Evolutionary conservation across 2,888 invertebrate genomes (phyloP), one percentile per base, ranked within the genome.

Genomic region (Alcis repandata): DNA sequence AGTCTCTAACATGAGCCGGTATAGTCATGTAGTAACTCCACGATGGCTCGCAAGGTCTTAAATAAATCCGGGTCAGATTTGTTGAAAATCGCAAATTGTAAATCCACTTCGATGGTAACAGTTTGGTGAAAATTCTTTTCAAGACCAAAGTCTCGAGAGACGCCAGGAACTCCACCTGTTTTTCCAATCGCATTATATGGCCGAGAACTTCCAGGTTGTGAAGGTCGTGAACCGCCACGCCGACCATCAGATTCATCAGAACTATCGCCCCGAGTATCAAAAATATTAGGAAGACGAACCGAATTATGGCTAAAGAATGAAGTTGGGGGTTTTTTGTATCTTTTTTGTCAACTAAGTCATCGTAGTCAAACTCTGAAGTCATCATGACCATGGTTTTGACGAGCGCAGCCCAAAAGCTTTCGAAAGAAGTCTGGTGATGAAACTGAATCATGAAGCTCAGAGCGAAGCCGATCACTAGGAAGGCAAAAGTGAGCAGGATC

Each of bases 331-430:
- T 4, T 1, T 15, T 33, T 10, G 33, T 10, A 20, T 51, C 82
- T 20, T 83, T 80, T 40, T 88, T 80, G 40, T 89, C 89, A 60
- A 94, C 92, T 40, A 94, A 78, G 15, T 86, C 84, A 22, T 79
- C 84, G 71, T 95, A 94, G 70, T 95, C 94, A 52, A 94, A 94
- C 72, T 95, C 95, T 59, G 94, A 94, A 6, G 94, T 94, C 94
- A 94, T 94, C 95, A 95, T 95, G 8, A 94, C 94, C 59, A 94
- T 86, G 0, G 94, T 94, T 72, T 94, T 94, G n/a, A 94, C 89
- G 2, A 95, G 76, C 0, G 94, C 90, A 15, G 91, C 86, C 87
- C 93, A 93, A 0, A 94, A 93, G n/a, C 88, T 88, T 15, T 90
- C 88, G 69, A 95, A 95, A 0, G 94, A 93, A 11, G 85, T 79